phyloP scores from a whole-genome alignment of 2,888 invertebrate genomes.

The Acrobasis consociella region DNA sequence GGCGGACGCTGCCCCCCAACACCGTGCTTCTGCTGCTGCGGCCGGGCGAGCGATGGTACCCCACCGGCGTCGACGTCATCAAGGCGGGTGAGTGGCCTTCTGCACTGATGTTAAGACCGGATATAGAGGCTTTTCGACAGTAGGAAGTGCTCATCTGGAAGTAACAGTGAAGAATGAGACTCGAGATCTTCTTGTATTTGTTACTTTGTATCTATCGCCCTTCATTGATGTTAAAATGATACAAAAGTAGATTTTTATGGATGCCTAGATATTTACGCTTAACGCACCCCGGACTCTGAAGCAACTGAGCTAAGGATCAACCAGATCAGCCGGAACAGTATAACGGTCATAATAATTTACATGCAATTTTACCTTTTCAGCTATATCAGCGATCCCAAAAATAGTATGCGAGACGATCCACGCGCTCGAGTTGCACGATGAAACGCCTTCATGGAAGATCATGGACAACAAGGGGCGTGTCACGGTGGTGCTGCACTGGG shows the following conservation, averaged over 20 bases:
- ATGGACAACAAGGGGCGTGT: conserved; percentile 99
- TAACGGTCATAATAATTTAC: conserved; percentile 15
- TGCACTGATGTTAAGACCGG: too few species aligned
- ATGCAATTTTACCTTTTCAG: conserved; percentile 77
- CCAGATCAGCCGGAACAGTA: too few species aligned
- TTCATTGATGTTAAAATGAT: too few species aligned
- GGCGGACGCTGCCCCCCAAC: conserved; percentile 95
- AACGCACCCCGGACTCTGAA: too few species aligned
- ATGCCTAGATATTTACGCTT: too few species aligned
- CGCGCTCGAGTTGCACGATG: conserved; percentile 97
- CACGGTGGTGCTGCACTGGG: conserved; percentile 98
- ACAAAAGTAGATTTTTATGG: too few species aligned
- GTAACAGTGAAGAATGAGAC: too few species aligned
- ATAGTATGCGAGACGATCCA: conserved; percentile 99
- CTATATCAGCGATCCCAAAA: conserved; percentile 97
- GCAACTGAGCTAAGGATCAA: too few species aligned
- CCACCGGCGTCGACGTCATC: conserved; percentile 96
- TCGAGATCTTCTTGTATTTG: too few species aligned
- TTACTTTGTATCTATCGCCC: too few species aligned
- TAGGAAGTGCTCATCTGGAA: too few species aligned
- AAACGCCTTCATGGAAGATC: conserved; percentile 98
- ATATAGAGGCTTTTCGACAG: too few species aligned
- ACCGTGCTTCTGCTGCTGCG: conserved; percentile 94
- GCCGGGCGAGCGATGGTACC: conserved; percentile 96
- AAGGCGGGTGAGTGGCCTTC: conserved; percentile 88